Evolutionary conservation across 2,113 vertebrate species (phyloP), one percentile per base, ranked within the genome.

Genomic region (Petaurus breviceps): DNA sequence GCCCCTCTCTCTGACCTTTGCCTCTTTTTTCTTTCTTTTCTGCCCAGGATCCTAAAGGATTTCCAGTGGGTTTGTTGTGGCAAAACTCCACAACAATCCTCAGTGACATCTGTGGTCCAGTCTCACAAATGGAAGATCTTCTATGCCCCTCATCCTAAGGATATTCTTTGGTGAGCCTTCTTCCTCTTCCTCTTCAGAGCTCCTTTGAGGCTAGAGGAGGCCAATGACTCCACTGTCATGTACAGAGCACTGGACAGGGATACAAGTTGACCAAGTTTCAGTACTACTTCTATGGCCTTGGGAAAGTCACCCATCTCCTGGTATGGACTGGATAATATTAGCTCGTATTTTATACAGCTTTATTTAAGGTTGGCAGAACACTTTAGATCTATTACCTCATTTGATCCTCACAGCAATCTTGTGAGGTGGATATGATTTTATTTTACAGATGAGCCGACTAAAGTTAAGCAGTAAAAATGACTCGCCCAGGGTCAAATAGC

Each of bases 91-190:
- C 99, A 99, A 95, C 99, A 99, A 98, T 99, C 99, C 92, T 99
- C 99, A 46, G 99, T 99, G 97, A 99, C 99, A 94, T 99, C 99
- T 0, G 97, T 99, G 92, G 98, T 99, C 97, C 99, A 99, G 94
- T 99, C 99, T 9, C 98, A 99, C 95, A 97, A 97, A 57, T 99
- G 99, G 99, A 98, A 98, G 0, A 95, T 99, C 89, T 11, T 90
- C 97, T 99, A 99, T 19, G 99, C 99, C 50, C 99, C 99, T 14
- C 99, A 99, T 90, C 99, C 99, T 94, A 99, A 98, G 89, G 99
- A 99, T 98, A 99, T 99, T 95, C 99, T 99, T 98, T 99, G 99
- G 99, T 99, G 98, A 99, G 98, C 50, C 89, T 89, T 0, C 0
- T 0, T 47, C 2, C 14, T 16, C 46, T 31, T 31, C 92, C 55